Evolutionary conservation across 2,797 vertebrate species (phyloP), one percentile per base, ranked within the genome.

Genomic region (Liasis olivaceus): DNA sequence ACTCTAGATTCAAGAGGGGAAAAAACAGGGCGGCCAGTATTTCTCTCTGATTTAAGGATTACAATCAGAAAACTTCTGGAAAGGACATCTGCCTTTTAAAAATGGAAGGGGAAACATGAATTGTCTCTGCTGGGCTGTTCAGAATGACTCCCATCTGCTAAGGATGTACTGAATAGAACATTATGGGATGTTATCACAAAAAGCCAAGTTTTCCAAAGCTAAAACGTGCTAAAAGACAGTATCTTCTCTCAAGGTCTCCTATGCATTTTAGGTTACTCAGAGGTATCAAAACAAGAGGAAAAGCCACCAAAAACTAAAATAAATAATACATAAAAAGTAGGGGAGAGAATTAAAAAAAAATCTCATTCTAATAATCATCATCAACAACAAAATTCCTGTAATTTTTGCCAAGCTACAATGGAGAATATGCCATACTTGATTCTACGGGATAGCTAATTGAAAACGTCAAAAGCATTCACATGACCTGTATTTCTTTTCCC

Each of bases 51-150:
- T 94, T 95, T 69, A 94, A 95, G 60, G 91, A 91, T 7, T 77
- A 85, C 92, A 22, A 81, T 94, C 87, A 93, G 66, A 95, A 93
- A 93, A 94, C 63, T 94, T 96, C 95, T 95, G 94, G 94, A 95
- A 96, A 54, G 95, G 94, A 51, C 47, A 92, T 88, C 42, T 60
- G 89, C 24, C 85, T 95, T 95, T 91, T 89, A 96, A 94, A 69
- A 92, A 90, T 51, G 64, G 56, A 66, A 88, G 91, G 87, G 87
- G 86, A 94, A 96, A 94, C 59, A 66, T 62, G 89, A 15, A 42
- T 58, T 91, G 59, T 94, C 93, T 91, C 89, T 60, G 93, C 12
- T 58, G 66, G 91, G 64, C 92, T 89, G 85, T 95, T 95, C 88
- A 95, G 91, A 96, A 92, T 0, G 1, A 92, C 69, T 93, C 14